Evolutionary conservation across 1,140 invertebrate genomes (phyloP).

Genomic region (Epicauta chinensis): DNA sequence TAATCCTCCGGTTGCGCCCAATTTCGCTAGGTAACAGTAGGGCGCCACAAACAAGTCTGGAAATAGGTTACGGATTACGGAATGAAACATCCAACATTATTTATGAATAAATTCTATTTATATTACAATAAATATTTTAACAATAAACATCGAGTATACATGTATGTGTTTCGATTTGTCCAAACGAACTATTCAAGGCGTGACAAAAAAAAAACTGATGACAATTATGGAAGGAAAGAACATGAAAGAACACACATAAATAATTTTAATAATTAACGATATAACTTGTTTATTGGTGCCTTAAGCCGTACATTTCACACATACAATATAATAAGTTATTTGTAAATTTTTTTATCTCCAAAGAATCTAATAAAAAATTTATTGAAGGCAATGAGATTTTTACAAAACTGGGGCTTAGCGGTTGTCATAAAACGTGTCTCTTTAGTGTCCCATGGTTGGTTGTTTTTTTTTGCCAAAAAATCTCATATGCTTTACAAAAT

Average conservation of each 20-base stretch:
- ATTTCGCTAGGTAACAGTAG: too few relatives aligned
- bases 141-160: constrained; percentile 34
- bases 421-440: constrained; percentile 41
- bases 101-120: constrained; percentile 11
- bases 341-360: neutral
- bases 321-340: constrained; percentile 40
- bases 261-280: constrained; percentile 40
- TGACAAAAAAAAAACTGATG: too few relatives aligned
- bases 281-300: constrained; percentile 48
- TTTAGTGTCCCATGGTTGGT: constrained; percentile 12
- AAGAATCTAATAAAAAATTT: constrained; percentile 36
- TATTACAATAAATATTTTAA: constrained; percentile 33
- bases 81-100: neutral
- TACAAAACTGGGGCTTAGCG: constrained; percentile 32
- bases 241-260: constrained; percentile 30
- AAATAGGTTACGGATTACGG: neutral
- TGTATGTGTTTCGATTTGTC: too few relatives aligned
- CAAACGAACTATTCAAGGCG: too few relatives aligned
- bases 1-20: too few relatives aligned
- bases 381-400: constrained; percentile 29
- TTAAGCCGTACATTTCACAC: constrained; percentile 48
- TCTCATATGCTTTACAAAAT: constrained; percentile 17
- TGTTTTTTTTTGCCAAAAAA: constrained; percentile 20
- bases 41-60: too few relatives aligned
- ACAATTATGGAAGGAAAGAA: constrained; percentile 18